phyloP scores from a whole-genome alignment of 1,140 invertebrate genomes.

The Xylocopa sonorina region DNA sequence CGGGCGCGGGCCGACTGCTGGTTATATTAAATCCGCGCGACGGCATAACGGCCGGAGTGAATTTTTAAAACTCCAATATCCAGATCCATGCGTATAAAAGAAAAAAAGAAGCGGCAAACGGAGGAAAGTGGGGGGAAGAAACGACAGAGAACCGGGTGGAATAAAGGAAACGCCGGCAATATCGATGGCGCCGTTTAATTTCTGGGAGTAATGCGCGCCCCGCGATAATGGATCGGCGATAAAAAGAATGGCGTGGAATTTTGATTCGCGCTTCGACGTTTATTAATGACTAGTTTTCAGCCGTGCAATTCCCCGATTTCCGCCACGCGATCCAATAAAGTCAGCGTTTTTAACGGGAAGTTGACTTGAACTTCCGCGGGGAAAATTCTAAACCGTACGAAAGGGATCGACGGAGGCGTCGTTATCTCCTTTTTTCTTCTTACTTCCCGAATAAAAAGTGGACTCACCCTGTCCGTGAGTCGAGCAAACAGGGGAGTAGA shows the following conservation, averaged over 20 bases:
- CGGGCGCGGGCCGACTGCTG: background rate
- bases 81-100: background rate
- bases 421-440: background rate
- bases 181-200: constrained; percentile 10
- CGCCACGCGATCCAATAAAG: background rate
- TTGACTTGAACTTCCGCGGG: background rate
- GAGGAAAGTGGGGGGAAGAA: too few relatives aligned
- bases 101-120: background rate
- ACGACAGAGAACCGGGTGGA: background rate
- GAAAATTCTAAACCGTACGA: background rate
- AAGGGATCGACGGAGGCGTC: background rate
- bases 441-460: background rate
- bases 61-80: constrained; percentile 47
- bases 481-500: background rate
- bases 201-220: background rate
- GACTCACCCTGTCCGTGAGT: background rate
- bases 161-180: background rate
- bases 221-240: constrained; percentile 1
- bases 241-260: background rate
- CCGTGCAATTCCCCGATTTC: background rate
- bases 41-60: constrained; percentile 22
- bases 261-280: background rate
- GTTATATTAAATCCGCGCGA: constrained; percentile 33
- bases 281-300: background rate
- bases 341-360: background rate